phyloP scores from a whole-genome alignment of 2,888 invertebrate species.

The Sinodicranocentrus sp. region DNA sequence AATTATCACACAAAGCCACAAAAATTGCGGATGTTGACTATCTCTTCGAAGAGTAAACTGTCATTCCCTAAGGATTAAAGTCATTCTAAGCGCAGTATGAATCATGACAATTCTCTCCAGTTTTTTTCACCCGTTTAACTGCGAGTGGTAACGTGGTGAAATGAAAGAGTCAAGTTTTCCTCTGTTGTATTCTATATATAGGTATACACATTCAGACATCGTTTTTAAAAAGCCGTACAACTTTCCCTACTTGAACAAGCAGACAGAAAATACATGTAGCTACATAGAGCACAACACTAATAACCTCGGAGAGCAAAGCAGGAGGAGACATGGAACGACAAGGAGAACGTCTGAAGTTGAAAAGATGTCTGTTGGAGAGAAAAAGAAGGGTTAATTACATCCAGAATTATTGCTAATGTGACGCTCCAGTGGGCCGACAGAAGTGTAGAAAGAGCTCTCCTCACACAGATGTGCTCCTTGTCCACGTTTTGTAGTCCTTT shows the following conservation, averaged over 20 bases:
- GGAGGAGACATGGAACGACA: conserved; percentile 16
- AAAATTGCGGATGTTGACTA: conserved; percentile 36
- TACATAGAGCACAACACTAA: too few species aligned
- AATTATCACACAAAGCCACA: conserved; percentile 37
- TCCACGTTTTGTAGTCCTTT: conserved; percentile 8
- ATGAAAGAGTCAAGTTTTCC: background rate
- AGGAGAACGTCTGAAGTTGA: conserved; percentile 34
- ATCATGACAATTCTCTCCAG: background rate
- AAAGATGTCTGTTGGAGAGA: conserved; percentile 39
- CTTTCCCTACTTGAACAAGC: too few species aligned
- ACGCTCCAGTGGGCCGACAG: conserved; percentile 59
- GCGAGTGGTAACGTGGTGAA: conserved; percentile 19
- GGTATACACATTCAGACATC: too few species aligned
- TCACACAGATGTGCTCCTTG: conserved; percentile 12
- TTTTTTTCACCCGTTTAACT: background rate
- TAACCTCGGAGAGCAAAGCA: too few species aligned
- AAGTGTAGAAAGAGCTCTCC: conserved; percentile 14
- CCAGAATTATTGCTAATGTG: conserved; percentile 67
- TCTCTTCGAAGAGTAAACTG: conserved; percentile 29
- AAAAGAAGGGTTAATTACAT: conserved; percentile 66
- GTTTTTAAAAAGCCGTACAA: too few species aligned
- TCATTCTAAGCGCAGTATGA: conserved; percentile 23
- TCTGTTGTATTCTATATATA: background rate
- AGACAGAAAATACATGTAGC: too few species aligned
- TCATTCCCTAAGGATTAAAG: conserved; percentile 39